Conservation (phyloP, 2,113 vertebrate species). For the Hippopotamus amphibius region DNA sequence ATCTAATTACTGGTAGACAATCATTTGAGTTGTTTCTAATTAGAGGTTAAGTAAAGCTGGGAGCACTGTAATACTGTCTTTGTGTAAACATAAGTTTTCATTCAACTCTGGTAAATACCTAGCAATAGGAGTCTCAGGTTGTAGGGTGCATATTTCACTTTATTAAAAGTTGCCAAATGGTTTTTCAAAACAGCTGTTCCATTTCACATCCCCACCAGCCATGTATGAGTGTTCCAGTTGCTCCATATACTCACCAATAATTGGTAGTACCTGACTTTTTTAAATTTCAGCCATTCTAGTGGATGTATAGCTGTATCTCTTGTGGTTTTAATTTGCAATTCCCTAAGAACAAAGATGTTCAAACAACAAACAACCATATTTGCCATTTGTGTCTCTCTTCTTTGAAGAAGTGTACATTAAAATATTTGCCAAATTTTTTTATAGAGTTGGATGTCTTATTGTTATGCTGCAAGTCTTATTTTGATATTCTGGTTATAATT, state of each 20-base stretch:
- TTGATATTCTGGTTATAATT: background rate
- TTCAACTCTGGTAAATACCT: background rate
- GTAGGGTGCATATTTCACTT: background rate
- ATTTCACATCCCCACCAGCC: background rate
- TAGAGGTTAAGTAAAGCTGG: background rate
- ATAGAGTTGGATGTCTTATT: background rate
- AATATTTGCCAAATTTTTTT: background rate
- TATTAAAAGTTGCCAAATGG: background rate
- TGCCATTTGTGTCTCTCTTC: background rate
- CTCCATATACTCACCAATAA: background rate
- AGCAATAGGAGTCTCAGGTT: background rate
- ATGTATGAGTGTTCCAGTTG: background rate
- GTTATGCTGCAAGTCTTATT: background rate
- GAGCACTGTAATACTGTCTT: background rate
- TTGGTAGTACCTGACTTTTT: background rate
- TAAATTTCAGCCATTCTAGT: background rate
- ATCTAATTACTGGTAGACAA: background rate
- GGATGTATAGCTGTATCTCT: background rate
- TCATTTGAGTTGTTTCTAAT: background rate
- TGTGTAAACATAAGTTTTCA: background rate
- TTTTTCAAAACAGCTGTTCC: background rate
- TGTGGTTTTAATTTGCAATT: background rate
- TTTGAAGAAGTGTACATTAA: background rate
- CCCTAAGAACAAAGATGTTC: background rate
- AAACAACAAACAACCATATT: background rate